A percentile compares a stretch with the other conserved stretches of the same genome.
Conservation (phyloP, 2,113 vertebrate genomes). For the Mus spicilegus region DNA sequence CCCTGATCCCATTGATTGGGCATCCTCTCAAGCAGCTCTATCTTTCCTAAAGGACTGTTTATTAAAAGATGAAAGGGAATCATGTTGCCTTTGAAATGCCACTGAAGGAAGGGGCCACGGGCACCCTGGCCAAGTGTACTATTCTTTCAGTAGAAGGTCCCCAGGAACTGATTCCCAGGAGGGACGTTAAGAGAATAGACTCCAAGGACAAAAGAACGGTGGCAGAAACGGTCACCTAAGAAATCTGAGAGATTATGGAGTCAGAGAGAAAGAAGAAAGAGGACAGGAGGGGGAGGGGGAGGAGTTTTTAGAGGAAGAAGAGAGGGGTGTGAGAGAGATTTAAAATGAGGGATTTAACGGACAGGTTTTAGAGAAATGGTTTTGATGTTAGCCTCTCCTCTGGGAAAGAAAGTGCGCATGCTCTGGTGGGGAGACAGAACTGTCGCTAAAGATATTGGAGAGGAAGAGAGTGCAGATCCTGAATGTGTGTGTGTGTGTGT, state of each 20-base stretch:
- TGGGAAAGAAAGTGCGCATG: background rate
- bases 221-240: background rate
- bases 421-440: background rate
- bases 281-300: background rate
- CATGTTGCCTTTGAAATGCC: background rate
- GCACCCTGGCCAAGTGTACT: background rate
- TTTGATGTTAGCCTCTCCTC: background rate
- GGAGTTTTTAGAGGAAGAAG: too few species aligned
- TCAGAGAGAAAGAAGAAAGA: background rate
- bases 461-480: background rate
- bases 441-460: background rate
- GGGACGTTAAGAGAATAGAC: background rate
- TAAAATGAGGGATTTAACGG: background rate
- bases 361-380: background rate
- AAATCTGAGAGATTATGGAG: background rate
- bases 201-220: conserved; percentile 11
- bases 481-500: background rate
- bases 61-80: conserved; percentile 21
- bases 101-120: background rate
- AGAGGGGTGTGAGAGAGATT: background rate
- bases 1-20: background rate
- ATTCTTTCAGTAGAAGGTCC: background rate
- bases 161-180: conserved; percentile 34
- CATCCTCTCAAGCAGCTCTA: background rate
- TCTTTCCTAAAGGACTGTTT: conserved; percentile 23